Conservation (phyloP, 2,113 vertebrate genomes). For the Setophaga kirtlandii region DNA sequence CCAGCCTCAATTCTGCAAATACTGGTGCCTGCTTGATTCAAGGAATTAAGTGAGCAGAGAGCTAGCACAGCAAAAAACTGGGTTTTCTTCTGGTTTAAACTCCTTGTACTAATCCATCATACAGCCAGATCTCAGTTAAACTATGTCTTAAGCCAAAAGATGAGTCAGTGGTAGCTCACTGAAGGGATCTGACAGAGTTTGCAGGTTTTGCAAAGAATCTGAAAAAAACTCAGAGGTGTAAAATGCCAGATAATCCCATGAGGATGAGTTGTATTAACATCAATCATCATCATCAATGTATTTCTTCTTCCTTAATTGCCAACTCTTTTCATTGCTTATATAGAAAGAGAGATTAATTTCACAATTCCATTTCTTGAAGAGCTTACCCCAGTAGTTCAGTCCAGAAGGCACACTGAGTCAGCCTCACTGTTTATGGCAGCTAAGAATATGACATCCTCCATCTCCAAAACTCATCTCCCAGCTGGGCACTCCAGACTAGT, state of each 20-base stretch:
- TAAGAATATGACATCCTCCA: background rate
- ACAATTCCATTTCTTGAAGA: background rate
- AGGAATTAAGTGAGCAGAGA: background rate
- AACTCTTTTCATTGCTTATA: background rate
- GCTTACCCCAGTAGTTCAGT: background rate
- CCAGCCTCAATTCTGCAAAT: background rate
- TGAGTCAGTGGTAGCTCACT: slow-evolving; percentile 3
- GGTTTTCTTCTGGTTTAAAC: background rate
- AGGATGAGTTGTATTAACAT: background rate
- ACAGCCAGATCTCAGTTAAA: background rate
- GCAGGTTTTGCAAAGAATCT: slow-evolving; percentile 19
- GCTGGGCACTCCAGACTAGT: background rate
- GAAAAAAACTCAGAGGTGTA: background rate
- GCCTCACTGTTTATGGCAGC: background rate
- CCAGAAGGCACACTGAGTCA: background rate
- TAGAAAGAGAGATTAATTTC: background rate
- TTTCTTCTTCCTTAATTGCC: background rate
- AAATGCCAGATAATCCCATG: slow-evolving; percentile 7
- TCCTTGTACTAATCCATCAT: background rate
- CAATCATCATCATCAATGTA: background rate
- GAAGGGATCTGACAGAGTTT: slow-evolving; percentile 13
- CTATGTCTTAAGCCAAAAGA: slow-evolving; percentile 10
- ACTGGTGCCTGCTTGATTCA: background rate
- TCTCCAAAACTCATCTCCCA: background rate
- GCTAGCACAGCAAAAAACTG: background rate